These are phyloP conservation scores for Listronotus oregonensis DNA, from an alignment of 1,140 invertebrate species.

Conservation along the genomic window DNA sequence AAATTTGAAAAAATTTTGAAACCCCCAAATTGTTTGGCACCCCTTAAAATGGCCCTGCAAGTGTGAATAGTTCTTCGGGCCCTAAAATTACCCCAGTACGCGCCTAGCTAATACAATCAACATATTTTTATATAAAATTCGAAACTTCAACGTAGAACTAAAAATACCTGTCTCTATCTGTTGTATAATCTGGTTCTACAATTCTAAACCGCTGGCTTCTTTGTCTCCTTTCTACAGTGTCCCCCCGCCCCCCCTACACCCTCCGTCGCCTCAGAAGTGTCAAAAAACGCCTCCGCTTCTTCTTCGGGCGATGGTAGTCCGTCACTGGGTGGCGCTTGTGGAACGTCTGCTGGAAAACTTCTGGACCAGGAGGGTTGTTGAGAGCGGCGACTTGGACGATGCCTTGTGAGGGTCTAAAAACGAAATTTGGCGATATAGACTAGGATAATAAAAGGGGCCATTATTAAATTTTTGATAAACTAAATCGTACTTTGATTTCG, in stretches of 20 bases:
- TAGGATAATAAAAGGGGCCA: no score
- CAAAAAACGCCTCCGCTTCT: conserved; percentile 57
- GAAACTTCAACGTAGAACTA: no score
- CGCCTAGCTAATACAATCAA: no score
- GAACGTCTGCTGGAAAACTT: conserved; percentile 60
- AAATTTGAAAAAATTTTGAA: no score
- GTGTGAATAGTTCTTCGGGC: no score
- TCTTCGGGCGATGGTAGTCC: conserved; percentile 19
- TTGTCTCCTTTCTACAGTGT: conserved; percentile 28
- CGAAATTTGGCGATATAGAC: no score
- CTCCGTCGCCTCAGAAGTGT: conserved; percentile 45
- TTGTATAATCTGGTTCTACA: conserved; percentile 1
- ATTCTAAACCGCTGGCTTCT: not conserved
- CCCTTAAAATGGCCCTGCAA: no score
- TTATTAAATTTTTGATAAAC: no score
- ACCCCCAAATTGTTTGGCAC: no score
- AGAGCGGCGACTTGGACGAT: conserved; percentile 55
- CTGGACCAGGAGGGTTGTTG: conserved; percentile 61
- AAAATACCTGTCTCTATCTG: not conserved
- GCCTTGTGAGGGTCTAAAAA: conserved; percentile 60
- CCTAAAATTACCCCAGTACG: no score
- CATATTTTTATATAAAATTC: no score
- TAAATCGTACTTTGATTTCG: no score
- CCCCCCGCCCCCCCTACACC: conserved; percentile 22
- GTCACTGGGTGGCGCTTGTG: conserved; percentile 23